Evolutionary conservation across 2,888 invertebrate species (phyloP).

Genomic region (Phaonia tiefii): DNA sequence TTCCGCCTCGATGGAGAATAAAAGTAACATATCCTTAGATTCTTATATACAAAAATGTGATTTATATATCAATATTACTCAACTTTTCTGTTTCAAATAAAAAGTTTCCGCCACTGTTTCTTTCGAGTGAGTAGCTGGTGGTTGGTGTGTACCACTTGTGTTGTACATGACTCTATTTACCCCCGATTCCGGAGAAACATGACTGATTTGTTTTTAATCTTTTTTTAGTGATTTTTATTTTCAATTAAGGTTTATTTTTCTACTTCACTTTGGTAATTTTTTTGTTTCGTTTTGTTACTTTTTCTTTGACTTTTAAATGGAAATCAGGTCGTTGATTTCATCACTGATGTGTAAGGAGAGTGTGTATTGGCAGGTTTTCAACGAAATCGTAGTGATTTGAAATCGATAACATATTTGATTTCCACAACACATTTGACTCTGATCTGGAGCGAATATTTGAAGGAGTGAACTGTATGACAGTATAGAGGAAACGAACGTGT

Average conservation of each 20-base stretch:
- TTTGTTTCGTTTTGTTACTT: not conserved
- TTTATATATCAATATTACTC: too few relatives aligned
- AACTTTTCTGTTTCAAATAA: too few relatives aligned
- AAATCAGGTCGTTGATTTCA: not conserved
- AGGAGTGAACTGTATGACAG: not conserved
- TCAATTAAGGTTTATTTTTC: not conserved
- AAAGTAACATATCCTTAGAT: too few relatives aligned
- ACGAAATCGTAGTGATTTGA: not conserved
- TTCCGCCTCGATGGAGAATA: too few relatives aligned
- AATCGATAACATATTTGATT: not conserved
- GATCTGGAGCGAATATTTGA: not conserved
- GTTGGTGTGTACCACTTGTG: not conserved
- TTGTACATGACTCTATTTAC: too few relatives aligned
- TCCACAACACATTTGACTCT: too few relatives aligned
- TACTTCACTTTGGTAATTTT: not conserved
- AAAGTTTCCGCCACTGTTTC: too few relatives aligned
- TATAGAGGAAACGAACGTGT: too few relatives aligned
- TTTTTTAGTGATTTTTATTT: conserved; percentile 14
- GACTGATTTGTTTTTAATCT: conserved; percentile 67
- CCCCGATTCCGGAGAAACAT: conserved; percentile 21
- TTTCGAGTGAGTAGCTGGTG: too few relatives aligned
- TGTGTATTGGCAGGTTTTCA: not conserved
- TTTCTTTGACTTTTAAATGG: not conserved
- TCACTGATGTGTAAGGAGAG: not conserved
- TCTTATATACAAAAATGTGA: too few relatives aligned